These are phyloP conservation scores for Poecilia latipinna DNA, from an alignment of 2,113 vertebrate genomes.

Conservation along the genomic window DNA sequence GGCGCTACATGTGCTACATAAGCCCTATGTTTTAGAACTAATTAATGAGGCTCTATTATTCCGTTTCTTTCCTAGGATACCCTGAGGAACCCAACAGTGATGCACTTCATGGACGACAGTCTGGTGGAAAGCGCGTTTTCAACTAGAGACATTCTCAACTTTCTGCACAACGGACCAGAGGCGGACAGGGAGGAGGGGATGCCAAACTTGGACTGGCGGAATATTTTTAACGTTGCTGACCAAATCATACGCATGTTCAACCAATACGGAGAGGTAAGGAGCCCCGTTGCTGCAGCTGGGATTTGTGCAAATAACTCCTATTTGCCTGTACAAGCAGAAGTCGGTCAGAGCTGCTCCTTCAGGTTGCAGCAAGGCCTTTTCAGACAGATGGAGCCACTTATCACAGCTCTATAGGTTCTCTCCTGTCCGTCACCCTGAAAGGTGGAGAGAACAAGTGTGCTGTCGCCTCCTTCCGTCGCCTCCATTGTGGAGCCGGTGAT, in stretches of 20 bases:
- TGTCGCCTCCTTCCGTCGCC: constrained; percentile 59
- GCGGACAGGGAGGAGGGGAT: constrained; percentile 62
- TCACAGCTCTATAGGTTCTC: constrained; percentile 51
- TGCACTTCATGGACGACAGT: constrained; percentile 83
- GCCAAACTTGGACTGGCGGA: constrained; percentile 87
- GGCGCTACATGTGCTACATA: too few species aligned
- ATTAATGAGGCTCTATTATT: background rate
- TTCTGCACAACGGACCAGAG: constrained; percentile 83
- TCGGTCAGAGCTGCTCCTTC: constrained; percentile 51
- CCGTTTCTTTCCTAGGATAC: constrained; percentile 81
- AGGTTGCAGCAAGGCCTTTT: constrained; percentile 37
- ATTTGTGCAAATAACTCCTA: background rate
- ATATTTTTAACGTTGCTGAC: constrained; percentile 86
- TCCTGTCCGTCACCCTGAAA: constrained; percentile 58
- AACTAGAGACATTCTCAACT: constrained; percentile 87
- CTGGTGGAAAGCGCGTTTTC: constrained; percentile 80
- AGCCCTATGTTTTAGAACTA: background rate
- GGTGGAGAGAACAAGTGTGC: constrained; percentile 66
- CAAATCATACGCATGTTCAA: constrained; percentile 79
- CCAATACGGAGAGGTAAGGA: constrained; percentile 90
- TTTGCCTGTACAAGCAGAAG: constrained; percentile 26
- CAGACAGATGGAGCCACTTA: constrained; percentile 67
- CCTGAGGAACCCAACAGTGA: constrained; percentile 89
- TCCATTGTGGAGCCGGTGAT: constrained; percentile 67
- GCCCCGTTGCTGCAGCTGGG: too few species aligned